phyloP scores from a whole-genome alignment of 1,140 invertebrate genomes.

The Grapholita molesta region DNA sequence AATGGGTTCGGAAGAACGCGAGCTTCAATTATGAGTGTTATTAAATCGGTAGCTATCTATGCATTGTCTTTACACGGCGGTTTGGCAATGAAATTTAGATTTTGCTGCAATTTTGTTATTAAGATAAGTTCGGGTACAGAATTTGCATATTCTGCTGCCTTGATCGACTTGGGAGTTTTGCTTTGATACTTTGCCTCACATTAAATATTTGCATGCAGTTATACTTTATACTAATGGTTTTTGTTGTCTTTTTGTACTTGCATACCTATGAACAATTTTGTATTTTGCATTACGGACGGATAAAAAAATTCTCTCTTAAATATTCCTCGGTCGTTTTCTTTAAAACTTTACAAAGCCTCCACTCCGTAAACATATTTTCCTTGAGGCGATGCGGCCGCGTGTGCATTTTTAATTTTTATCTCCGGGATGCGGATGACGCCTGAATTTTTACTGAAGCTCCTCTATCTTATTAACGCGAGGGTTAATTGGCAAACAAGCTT shows the following conservation, averaged over 20 bases:
- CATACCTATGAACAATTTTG: constrained; percentile 4
- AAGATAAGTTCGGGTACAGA: neutral
- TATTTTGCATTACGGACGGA: constrained; percentile 18
- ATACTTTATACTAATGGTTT: neutral
- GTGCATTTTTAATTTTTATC: constrained; percentile 70
- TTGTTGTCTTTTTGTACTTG: neutral
- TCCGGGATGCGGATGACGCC: constrained; percentile 47
- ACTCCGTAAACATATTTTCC: constrained; percentile 56
- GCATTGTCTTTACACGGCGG: constrained; percentile 11
- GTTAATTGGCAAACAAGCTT: constrained; percentile 51
- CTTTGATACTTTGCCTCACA: neutral
- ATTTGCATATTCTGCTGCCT: neutral
- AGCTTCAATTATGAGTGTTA: constrained; percentile 69
- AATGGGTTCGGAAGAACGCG: constrained; percentile 71
- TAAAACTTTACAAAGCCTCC: constrained; percentile 46
- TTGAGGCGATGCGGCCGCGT: constrained; percentile 51
- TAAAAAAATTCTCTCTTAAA: neutral
- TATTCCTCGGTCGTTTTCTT: constrained; percentile 15
- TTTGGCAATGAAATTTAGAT: neutral
- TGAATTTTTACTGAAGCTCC: constrained; percentile 64
- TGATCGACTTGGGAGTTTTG: neutral
- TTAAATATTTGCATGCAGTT: neutral
- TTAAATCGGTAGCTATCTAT: constrained; percentile 59
- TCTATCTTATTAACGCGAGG: constrained; percentile 58
- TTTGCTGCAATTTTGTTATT: constrained; percentile 23